Evolutionary conservation across 1,140 invertebrate species (phyloP), one percentile per base, ranked within the genome.

Genomic region (Aricia agestis): DNA sequence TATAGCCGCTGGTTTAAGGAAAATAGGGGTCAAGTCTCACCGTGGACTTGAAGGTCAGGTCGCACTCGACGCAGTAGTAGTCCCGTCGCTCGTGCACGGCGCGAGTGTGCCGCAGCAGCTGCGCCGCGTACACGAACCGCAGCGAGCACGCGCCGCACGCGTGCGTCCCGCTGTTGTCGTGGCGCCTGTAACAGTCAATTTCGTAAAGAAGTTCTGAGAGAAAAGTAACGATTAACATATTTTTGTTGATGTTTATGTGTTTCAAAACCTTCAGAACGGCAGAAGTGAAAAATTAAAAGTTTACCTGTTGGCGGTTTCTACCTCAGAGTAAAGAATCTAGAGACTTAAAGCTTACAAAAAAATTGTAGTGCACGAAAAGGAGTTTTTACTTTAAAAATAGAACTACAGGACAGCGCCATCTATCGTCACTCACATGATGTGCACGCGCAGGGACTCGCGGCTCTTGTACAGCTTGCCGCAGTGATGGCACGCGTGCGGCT

Each of bases 61-160:
- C 88, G 70, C 91, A 92, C 74, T 92, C 90, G 6, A 92, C 90
- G 74, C 91, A 92, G 71, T 92, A 92, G 70, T 83, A 89, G 69
- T 92, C 85, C 42, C 76, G 76, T 2, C 77, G 74, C 42, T 79
- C 82, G 57, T 90, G 82, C 13, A 86, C 85, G 0, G 81, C 79
- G 2, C 75, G 73, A 59, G 82, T 76, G 74, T 92, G 90, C 57
- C 82, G 82, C 32, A 81, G 76, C 65, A 92, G 73, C 31, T 87
- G 76, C 0, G 85, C 85, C 6, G 86, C 80, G 74, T 90, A 91
- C n/a, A 86, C 76, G 65, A 91, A 91, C 4, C 74, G 74, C 52
- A 84, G 81, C 41, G 74, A 74, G 73, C 90, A 92, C 13, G 81
- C 71, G 0, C 75, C 75, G 71, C 91, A 92, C 17, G 77, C 74